Conservation (phyloP, 2,888 invertebrate species). For the Antheraea yamamai region DNA sequence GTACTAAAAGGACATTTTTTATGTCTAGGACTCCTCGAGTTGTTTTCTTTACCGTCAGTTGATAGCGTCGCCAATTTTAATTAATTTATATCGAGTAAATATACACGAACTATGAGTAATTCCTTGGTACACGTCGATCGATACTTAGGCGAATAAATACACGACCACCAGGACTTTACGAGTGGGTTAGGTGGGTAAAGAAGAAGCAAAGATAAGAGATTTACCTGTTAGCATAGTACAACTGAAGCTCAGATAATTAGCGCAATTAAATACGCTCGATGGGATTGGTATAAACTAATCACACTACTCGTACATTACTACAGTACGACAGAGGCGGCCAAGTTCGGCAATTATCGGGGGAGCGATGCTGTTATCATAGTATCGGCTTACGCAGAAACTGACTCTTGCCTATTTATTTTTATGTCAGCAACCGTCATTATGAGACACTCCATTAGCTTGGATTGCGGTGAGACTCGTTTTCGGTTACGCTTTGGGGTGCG, state of each 20-base stretch:
- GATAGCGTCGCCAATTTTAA: no score
- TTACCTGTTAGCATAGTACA: no score
- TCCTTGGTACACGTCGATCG: no score
- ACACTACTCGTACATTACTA: constrained; percentile 54
- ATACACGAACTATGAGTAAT: no score
- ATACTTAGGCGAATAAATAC: no score
- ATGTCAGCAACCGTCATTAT: constrained; percentile 83
- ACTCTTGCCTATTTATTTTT: constrained; percentile 82
- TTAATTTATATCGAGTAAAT: no score
- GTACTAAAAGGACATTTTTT: no score
- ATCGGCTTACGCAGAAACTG: constrained; percentile 82
- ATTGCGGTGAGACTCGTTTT: constrained; percentile 79
- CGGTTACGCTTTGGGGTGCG: constrained; percentile 78
- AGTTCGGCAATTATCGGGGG: constrained; percentile 81
- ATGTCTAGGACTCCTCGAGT: no score
- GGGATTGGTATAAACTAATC: constrained; percentile 66
- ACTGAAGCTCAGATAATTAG: background rate
- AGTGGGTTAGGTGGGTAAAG: no score
- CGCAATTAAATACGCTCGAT: constrained; percentile 50
- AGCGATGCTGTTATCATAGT: constrained; percentile 82
- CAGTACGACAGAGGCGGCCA: constrained; percentile 53
- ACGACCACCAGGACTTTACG: no score
- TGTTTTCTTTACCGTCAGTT: no score
- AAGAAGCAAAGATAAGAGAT: no score
- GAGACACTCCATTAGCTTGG: constrained; percentile 83